phyloP scores from a whole-genome alignment of 2,888 invertebrate species.

The Cyaniris semiargus region DNA sequence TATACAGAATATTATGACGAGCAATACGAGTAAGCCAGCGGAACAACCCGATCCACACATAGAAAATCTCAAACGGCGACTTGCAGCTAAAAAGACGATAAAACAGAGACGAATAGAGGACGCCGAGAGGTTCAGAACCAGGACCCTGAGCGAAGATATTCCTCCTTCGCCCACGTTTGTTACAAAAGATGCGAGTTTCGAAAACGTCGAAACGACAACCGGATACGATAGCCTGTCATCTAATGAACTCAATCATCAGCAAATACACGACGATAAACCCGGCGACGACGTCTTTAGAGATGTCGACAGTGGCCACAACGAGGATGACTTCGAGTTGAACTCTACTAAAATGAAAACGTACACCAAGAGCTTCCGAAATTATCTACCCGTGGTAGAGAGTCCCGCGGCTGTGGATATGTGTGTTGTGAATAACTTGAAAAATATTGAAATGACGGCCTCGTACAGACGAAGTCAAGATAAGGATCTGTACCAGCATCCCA shows the following conservation, averaged over 20 bases:
- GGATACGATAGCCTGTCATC: conserved; percentile 74
- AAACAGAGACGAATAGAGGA: conserved; percentile 83
- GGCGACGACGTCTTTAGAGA: conserved; percentile 60
- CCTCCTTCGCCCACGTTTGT: conserved; percentile 76
- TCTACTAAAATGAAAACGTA: conserved; percentile 81
- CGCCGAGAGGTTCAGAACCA: conserved; percentile 87
- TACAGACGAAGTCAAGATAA: conserved; percentile 52
- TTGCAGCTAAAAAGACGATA: conserved; percentile 71
- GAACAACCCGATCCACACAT: conserved; percentile 59
- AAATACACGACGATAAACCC: conserved; percentile 57
- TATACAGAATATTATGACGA: conserved; percentile 57
- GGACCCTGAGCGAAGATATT: conserved; percentile 82
- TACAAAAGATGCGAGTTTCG: conserved; percentile 68
- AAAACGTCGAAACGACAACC: conserved; percentile 72
- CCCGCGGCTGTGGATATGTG: conserved; percentile 71
- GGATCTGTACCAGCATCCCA: conserved; percentile 56
- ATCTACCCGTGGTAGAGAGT: conserved; percentile 72
- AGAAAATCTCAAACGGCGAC: conserved; percentile 63
- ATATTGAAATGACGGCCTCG: conserved; percentile 70
- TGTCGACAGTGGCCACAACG: conserved; percentile 85
- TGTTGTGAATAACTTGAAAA: conserved; percentile 71
- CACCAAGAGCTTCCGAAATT: conserved; percentile 76
- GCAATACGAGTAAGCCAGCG: conserved; percentile 46
- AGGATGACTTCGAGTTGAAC: conserved; percentile 85
- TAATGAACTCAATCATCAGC: conserved; percentile 68